Base-by-base conservation (phyloP, 2,888 invertebrate genomes). In the Embidobia sp. region DNA sequence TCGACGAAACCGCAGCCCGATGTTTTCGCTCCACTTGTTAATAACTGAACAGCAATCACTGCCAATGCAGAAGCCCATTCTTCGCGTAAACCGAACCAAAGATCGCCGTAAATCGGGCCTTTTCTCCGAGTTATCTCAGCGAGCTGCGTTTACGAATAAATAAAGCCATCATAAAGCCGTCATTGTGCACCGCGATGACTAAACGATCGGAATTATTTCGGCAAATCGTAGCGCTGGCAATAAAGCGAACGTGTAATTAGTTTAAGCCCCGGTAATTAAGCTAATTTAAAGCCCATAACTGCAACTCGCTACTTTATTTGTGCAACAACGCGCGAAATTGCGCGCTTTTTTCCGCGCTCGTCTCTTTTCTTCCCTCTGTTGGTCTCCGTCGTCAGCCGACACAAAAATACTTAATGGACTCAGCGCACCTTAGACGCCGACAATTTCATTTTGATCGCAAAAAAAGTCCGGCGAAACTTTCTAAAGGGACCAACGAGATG, bases 321-420 rank as follows among this genome's bases (percentile, higher is more conserved):
- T 67, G 66, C 55, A 53, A 44, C 33, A 69, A 74, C 40, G 40
- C 31, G 74, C 48, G 72, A 77, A 69, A 69, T 69, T 67, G 55
- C 59, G 53, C 57, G 33, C 13, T 33, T 53, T 55, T 74, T 69
- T 76, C 75, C 18, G 31, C n/a, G 40, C n/a, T n/a, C n/a, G n/a
- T n/a, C n/a, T n/a, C n/a, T n/a, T n/a, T n/a, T n/a, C n/a, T n/a
- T n/a, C n/a, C n/a, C n/a, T n/a, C n/a, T n/a, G n/a, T n/a, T n/a
- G n/a, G n/a, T n/a, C n/a, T n/a, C n/a, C n/a, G n/a, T n/a, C n/a
- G n/a, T n/a, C n/a, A n/a, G n/a, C n/a, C n/a, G n/a, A n/a, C n/a
- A n/a, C n/a, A 77, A 76, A 80, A 76, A 53, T 73, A 49, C 59
- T 67, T 70, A 76, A 80, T 74, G 70, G 66, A 77, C 63, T 57